Percentiles rank a stretch among this genome's conserved stretches.
These are phyloP conservation scores for Acromyrmex charruanus DNA, from an alignment of 1,140 invertebrate genomes.

Conservation along the genomic window DNA sequence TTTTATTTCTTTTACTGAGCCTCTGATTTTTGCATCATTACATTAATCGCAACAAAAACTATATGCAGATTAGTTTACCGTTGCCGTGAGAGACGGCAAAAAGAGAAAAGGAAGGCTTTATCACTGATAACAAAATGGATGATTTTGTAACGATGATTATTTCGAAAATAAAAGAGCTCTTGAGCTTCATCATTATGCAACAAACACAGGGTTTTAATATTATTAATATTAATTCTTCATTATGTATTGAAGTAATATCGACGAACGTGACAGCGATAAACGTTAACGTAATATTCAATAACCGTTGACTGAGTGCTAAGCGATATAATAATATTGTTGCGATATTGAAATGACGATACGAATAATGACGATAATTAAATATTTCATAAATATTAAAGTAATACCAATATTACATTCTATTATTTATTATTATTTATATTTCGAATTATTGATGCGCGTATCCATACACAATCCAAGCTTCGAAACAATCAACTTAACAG, in stretches of 20 bases:
- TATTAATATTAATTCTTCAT: slow-evolving; percentile 36
- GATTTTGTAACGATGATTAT: neutral
- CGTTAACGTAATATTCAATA: slow-evolving; percentile 32
- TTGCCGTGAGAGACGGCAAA: too few species aligned
- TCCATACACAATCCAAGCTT: neutral
- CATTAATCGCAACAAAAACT: neutral
- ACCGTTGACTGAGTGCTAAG: slow-evolving; percentile 28
- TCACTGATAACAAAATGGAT: neutral
- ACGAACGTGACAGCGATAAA: neutral
- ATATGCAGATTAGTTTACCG: neutral
- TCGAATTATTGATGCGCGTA: slow-evolving; percentile 9
- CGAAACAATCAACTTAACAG: slow-evolving; percentile 11
- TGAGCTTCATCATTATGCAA: neutral
- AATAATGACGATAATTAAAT: slow-evolving; percentile 32
- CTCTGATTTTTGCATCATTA: neutral
- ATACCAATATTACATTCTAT: slow-evolving; percentile 1
- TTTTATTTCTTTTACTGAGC: neutral
- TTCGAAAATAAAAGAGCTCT: neutral
- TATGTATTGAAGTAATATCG: slow-evolving; percentile 21
- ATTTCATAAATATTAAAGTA: slow-evolving; percentile 41
- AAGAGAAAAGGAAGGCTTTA: neutral
- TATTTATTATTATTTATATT: slow-evolving; percentile 20
- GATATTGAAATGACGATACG: slow-evolving; percentile 14
- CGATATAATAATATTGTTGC: slow-evolving; percentile 1
- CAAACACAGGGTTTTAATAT: neutral